phyloP scores from a whole-genome alignment of 2,797 vertebrate species.

The Phrynocephalus guinanensis region DNA sequence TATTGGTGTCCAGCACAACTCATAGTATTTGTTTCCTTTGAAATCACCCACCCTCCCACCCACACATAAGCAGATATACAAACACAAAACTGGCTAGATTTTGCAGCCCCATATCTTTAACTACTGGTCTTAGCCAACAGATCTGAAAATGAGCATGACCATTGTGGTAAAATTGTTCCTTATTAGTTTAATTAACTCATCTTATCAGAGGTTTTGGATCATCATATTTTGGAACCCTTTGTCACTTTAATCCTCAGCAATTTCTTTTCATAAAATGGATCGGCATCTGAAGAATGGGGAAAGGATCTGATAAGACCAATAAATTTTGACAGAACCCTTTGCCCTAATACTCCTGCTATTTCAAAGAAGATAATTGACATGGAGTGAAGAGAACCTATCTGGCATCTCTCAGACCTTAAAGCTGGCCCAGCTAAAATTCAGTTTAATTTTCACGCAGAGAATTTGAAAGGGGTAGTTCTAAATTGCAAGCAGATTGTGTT shows the following conservation, averaged over 20 bases:
- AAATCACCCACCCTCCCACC: too few species aligned
- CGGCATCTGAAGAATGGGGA: background rate
- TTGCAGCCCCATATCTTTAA: background rate
- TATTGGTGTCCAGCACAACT: background rate
- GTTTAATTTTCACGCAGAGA: background rate
- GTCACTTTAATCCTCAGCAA: background rate
- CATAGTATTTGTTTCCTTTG: background rate
- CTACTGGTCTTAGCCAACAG: background rate
- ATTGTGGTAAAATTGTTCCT: background rate
- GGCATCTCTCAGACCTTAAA: rapidly evolving
- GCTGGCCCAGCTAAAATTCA: background rate
- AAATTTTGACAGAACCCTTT: background rate
- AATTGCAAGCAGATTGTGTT: background rate
- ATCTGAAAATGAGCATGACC: background rate
- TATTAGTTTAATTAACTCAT: background rate
- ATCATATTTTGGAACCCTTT: background rate
- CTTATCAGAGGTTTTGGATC: background rate
- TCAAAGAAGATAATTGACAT: background rate
- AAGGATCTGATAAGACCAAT: slow-evolving; percentile 14
- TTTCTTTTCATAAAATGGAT: background rate
- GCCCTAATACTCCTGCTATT: background rate
- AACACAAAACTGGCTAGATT: background rate
- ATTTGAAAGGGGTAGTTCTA: background rate
- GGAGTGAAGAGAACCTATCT: rapidly evolving
- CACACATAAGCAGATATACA: background rate